These are phyloP conservation scores for Adelognathus sp. DNA, from an alignment of 2,888 invertebrate species.

Conservation along the genomic window DNA sequence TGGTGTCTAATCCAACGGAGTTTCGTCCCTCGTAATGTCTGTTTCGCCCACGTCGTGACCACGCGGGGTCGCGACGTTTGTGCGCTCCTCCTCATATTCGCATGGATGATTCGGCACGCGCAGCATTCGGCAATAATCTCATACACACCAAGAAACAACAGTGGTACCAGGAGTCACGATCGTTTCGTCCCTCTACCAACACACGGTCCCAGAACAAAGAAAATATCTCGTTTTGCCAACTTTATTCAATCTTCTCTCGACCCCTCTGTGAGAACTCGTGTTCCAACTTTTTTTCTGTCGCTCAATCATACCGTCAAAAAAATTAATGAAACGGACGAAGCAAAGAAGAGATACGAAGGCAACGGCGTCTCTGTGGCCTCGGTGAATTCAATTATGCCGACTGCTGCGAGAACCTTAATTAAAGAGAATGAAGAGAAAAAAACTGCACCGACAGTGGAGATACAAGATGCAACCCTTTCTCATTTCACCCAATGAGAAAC, in stretches of 20 bases:
- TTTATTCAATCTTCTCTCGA: constrained; percentile 42
- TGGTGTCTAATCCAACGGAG: constrained; percentile 23
- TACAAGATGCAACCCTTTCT: constrained; percentile 38
- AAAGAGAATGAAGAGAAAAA: constrained; percentile 40
- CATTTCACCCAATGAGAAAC: constrained; percentile 29
- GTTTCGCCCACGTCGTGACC: constrained; percentile 37
- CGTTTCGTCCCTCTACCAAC: not conserved
- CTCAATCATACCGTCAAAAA: constrained; percentile 11
- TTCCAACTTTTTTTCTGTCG: not conserved
- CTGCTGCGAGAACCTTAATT: constrained; percentile 39
- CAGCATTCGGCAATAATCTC: constrained; percentile 22
- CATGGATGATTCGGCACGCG: constrained; percentile 13
- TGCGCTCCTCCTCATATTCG: constrained; percentile 28
- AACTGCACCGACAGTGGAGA: constrained; percentile 15
- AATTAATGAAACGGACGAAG: not conserved
- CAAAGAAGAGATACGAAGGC: constrained; percentile 27
- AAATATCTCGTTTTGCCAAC: not conserved
- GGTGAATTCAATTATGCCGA: constrained; percentile 47
- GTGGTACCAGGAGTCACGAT: constrained; percentile 17
- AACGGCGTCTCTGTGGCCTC: not conserved
- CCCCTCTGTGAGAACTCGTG: constrained; percentile 1
- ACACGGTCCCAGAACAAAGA: not conserved
- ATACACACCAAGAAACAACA: not conserved
- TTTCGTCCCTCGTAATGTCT: constrained; percentile 48
- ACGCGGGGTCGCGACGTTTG: constrained; percentile 16